These are phyloP conservation scores for Bufo bufo DNA, from an alignment of 2,113 vertebrate genomes.

Conservation along the genomic window DNA sequence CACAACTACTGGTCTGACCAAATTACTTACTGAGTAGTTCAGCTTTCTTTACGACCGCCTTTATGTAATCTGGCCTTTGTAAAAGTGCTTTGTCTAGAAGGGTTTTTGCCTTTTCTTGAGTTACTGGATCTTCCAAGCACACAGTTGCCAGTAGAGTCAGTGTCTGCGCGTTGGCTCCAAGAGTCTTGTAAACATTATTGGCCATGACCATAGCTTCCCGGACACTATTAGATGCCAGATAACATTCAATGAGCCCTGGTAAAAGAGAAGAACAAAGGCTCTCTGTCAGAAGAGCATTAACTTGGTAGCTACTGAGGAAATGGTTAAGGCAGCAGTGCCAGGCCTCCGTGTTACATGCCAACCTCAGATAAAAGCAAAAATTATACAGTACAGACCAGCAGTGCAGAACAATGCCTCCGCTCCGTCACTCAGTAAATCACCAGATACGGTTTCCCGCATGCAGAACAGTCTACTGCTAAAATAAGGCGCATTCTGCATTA, in stretches of 20 bases:
- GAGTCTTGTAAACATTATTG: conserved; percentile 97
- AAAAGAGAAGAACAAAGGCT: neutral
- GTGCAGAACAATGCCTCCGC: neutral
- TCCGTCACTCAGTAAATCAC: neutral
- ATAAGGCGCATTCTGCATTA: neutral
- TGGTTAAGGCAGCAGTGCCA: neutral
- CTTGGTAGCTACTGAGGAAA: neutral
- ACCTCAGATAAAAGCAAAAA: neutral
- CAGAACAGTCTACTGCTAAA: neutral
- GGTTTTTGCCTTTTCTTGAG: conserved; percentile 94
- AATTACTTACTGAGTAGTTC: conserved; percentile 88
- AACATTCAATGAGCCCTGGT: conserved; percentile 95
- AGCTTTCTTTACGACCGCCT: conserved; percentile 97
- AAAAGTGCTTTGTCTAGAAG: conserved; percentile 93
- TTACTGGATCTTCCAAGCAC: conserved; percentile 95
- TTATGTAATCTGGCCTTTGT: conserved; percentile 95
- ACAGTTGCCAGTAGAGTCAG: conserved; percentile 94
- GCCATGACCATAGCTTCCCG: conserved; percentile 98
- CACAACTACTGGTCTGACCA: neutral
- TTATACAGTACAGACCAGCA: conserved; percentile 9
- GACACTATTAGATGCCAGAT: conserved; percentile 93
- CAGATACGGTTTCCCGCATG: neutral
- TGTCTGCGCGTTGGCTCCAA: conserved; percentile 94
- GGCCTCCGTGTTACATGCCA: neutral
- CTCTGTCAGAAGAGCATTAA: neutral